Evolutionary conservation across 1,140 invertebrate genomes (phyloP), one percentile per base, ranked within the genome.

Genomic region (Drosophila neocordata): DNA sequence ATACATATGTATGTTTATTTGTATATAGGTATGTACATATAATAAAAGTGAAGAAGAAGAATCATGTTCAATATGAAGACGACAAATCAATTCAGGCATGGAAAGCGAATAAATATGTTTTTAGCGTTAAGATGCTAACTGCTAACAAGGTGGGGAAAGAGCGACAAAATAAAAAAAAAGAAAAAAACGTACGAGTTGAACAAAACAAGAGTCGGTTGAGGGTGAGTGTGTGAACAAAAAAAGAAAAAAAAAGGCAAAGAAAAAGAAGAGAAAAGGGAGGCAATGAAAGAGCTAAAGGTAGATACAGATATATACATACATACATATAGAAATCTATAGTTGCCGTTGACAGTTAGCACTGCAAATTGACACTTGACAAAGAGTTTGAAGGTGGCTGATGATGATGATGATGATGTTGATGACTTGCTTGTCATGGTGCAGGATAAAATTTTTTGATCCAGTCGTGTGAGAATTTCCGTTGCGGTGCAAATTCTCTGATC

Each of bases 61-160:
- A 81, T 87, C 76, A 73, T 61, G 70, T 72, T 82, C 67, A 77
- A 82, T 78, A 79, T 71, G 83, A 73, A 80, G 82, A 83, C 84
- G 83, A 88, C 83, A 88, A 88, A 88, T 88, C 83, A 88, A 88
- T 88, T 88, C 83, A 89, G 83, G 83, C 83, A 88, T 88, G 88
- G 88, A 89, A 88, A 88, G 83, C 76, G 83, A 88, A 88, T 88
- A 88, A 88, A 88, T 88, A 88, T 88, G 84, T 88, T 88, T 88
- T 88, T 88, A 88, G 84, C 83, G 72, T 88, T 58, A 79, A 88
- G 79, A 89, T 60, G 83, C 81, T 88, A 88, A 88, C 84, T 89
- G 83, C 83, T 88, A 88, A 88, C 83, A 83, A 88, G 83, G 64
- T 79, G 65, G 52, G 61, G 66, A 64, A 44, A 44, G 41, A 44